phyloP scores from a whole-genome alignment of 1,140 invertebrate genomes.

The Temnothorax curvispinosus region DNA sequence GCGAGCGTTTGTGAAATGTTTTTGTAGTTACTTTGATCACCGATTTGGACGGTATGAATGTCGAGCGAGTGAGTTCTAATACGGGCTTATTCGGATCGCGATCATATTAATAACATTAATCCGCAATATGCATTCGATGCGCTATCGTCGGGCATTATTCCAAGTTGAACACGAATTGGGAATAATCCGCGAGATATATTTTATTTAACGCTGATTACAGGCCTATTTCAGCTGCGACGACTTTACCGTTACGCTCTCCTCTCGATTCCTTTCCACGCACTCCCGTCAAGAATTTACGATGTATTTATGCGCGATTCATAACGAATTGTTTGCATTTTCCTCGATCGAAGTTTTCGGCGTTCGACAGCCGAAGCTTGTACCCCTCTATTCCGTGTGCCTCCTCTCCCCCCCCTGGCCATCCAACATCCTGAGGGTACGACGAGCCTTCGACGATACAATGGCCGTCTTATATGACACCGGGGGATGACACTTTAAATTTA shows the following conservation, averaged over 20 bases:
- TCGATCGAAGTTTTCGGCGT: conserved; percentile 35
- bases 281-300: background rate
- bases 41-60: background rate
- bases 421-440: conserved; percentile 36
- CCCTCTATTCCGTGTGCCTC: background rate
- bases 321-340: conserved; percentile 20
- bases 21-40: background rate
- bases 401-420: background rate
- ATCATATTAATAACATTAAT: conserved; percentile 19
- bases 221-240: background rate
- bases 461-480: conserved; percentile 68
- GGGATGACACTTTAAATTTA: conserved; percentile 77
- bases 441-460: conserved; percentile 65
- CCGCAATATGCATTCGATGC: background rate
- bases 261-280: background rate
- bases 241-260: background rate
- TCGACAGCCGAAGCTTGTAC: conserved; percentile 11
- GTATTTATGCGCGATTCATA: conserved; percentile 40
- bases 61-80: background rate
- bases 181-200: background rate
- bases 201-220: conserved; percentile 23
- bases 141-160: background rate
- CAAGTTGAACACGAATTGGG: background rate
- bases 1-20: background rate
- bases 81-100: background rate